Conservation (phyloP, 2,888 invertebrate species). For the Aelia acuminata region DNA sequence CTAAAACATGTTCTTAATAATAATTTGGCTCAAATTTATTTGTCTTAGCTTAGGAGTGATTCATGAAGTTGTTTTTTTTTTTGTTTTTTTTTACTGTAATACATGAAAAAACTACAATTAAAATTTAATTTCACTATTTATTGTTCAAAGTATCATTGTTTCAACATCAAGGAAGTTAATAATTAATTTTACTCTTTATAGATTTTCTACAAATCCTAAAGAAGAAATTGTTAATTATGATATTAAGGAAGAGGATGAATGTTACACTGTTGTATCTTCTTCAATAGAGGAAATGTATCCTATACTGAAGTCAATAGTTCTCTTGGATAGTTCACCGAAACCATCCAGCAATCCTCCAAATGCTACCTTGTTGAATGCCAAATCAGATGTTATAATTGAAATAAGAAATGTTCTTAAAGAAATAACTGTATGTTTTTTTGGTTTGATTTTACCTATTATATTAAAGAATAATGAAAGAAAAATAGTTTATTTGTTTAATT, state of each 20-base stretch:
- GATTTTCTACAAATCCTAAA: slow-evolving; percentile 72
- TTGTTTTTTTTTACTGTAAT: too few species aligned
- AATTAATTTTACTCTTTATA: slow-evolving; percentile 65
- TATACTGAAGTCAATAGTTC: neutral
- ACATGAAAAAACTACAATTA: too few species aligned
- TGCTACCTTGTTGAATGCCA: neutral
- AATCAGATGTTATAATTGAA: neutral
- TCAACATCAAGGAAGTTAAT: too few species aligned
- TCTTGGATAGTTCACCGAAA: neutral
- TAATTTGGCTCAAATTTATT: too few species aligned
- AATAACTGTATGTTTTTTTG: neutral
- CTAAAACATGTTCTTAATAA: too few species aligned
- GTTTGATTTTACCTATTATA: neutral
- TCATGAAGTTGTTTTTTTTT: too few species aligned
- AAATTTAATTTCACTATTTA: too few species aligned
- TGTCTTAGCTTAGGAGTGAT: too few species aligned
- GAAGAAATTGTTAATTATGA: slow-evolving; percentile 68
- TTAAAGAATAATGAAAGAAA: neutral
- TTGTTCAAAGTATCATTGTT: too few species aligned
- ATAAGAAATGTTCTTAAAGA: slow-evolving; percentile 21
- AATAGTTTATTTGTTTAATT: too few species aligned
- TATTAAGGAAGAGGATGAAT: neutral
- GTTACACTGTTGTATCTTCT: neutral
- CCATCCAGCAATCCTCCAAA: neutral
- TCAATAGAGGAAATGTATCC: neutral